phyloP scores from a whole-genome alignment of 2,113 vertebrate species.

The Glaucidium brasilianum region DNA sequence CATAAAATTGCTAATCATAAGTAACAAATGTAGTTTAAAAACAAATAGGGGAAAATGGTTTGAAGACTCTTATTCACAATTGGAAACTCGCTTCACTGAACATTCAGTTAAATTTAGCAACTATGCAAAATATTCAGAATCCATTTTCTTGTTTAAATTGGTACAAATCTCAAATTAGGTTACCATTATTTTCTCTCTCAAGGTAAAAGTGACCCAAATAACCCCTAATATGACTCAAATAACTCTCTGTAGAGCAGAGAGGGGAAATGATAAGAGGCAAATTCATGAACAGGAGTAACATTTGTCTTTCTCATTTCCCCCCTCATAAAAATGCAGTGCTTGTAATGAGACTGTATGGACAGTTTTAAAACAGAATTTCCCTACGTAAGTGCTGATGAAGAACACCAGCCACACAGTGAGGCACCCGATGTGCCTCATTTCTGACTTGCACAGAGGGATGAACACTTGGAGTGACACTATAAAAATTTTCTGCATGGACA shows the following conservation, averaged over 20 bases:
- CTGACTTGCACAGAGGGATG: neutral
- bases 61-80: neutral
- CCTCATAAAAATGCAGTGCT: neutral
- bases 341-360: neutral
- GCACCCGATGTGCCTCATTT: neutral
- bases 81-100: conserved; percentile 13
- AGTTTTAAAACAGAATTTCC: neutral
- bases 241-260: neutral
- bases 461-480: neutral
- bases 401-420: neutral
- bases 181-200: conserved; percentile 11
- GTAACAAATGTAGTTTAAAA: conserved; percentile 13
- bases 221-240: conserved; percentile 16
- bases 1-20: neutral
- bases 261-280: neutral
- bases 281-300: neutral
- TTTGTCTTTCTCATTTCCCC: neutral
- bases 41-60: neutral
- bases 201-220: conserved; percentile 28
- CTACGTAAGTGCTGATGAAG: neutral
- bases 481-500: neutral
- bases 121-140: conserved; percentile 34
- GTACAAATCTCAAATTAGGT: conserved; percentile 36
- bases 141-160: conserved; percentile 21
- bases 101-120: neutral